Percentiles rank a stretch among this genome's conserved stretches.
Evolutionary conservation across 92 coral and sea anemone genomes (phyloP).

Genomic region (Phenganax marumi): DNA sequence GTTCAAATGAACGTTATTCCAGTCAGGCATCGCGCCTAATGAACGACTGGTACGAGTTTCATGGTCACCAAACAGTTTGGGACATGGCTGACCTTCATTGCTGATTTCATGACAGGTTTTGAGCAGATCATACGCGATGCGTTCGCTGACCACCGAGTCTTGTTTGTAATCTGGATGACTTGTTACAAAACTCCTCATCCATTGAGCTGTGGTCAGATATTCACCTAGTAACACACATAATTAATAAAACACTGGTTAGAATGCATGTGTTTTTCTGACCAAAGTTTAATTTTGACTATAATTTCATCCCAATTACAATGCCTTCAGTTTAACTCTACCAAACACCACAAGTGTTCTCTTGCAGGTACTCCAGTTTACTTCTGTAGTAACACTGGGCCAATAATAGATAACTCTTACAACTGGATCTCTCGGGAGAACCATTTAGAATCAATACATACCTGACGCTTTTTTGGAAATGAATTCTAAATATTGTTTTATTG

Average conservation of each 20-base stretch:
- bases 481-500: constrained; percentile 81
- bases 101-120: constrained; percentile 75
- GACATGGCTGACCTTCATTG: constrained; percentile 68
- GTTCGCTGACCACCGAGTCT: constrained; percentile 84
- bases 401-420: too few species aligned
- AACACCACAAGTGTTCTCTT: too few species aligned
- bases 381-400: too few species aligned
- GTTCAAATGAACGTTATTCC: background rate
- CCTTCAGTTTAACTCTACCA: too few species aligned
- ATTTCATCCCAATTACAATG: too few species aligned
- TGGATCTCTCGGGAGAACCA: background rate
- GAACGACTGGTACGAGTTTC: constrained; percentile 67
- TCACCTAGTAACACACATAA: constrained; percentile 60
- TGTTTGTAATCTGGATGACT: constrained; percentile 80
- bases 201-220: constrained; percentile 93
- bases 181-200: constrained; percentile 84
- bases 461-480: constrained; percentile 83
- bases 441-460: constrained; percentile 50
- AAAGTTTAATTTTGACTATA: too few species aligned
- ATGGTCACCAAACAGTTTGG: constrained; percentile 78
- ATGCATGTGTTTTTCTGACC: background rate
- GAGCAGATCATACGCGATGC: constrained; percentile 81
- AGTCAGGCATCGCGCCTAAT: background rate
- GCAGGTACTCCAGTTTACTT: too few species aligned
- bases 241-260: background rate